Conservation (phyloP, 2,113 vertebrate genomes). For the Grus americana region DNA sequence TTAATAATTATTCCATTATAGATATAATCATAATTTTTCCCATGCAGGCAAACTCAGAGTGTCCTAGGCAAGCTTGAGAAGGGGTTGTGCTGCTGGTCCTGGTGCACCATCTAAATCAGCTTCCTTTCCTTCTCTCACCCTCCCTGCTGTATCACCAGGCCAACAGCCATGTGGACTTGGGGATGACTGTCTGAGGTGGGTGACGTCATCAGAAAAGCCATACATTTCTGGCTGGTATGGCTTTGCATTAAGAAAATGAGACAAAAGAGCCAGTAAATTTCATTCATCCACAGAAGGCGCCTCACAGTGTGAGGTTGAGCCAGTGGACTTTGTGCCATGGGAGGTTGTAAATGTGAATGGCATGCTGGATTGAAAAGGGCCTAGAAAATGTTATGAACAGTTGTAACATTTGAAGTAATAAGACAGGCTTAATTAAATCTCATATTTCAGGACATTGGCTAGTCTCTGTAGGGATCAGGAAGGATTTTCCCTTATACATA, state of each 20-base stretch:
- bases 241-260: background rate
- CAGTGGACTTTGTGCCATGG: background rate
- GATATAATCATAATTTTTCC: background rate
- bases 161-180: background rate
- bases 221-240: background rate
- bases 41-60: background rate
- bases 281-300: background rate
- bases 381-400: slow-evolving; percentile 28
- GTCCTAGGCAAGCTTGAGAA: background rate
- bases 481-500: slow-evolving; percentile 42
- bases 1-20: background rate
- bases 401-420: slow-evolving; percentile 61
- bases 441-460: slow-evolving; percentile 20
- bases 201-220: background rate
- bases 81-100: background rate
- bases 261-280: background rate
- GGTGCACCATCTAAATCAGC: background rate
- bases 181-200: background rate
- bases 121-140: background rate
- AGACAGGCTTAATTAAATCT: slow-evolving; percentile 60
- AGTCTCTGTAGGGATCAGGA: slow-evolving; percentile 47
- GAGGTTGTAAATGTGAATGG: slow-evolving; percentile 16
- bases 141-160: background rate
- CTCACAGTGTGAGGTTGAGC: background rate
- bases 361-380: background rate